Evolutionary conservation across 2,888 invertebrate species (phyloP), one percentile per base, ranked within the genome.

Genomic region (Ormia ochracea): DNA sequence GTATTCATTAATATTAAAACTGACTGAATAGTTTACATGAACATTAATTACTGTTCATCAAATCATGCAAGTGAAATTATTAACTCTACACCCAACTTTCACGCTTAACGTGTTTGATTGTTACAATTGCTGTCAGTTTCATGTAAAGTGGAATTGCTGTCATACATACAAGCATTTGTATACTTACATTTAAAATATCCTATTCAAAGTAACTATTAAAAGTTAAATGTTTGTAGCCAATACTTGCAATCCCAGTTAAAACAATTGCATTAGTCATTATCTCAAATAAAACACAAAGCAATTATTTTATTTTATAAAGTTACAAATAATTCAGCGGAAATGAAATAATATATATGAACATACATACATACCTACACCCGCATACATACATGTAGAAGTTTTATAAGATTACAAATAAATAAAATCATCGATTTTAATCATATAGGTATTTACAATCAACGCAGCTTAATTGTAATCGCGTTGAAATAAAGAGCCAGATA

Each of bases 81-180:
- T 45, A 61, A 63, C 68, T 75, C 41, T 45, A 76, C 75, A 65
- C 75, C 75, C 38, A 79, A 61, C 75, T 66, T 79, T 79, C 70
- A 79, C 79, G 61, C 79, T 65, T 54, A 70, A 54, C 52, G 43
- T 70, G 69, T 70, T 69, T 41, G 28, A 33, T 43, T 78, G 77
- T 50, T 73, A 63, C 50, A 61, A 58, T 77, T 73, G 61, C 56
- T 59, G 26, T 43, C 31, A 6, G 14, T 59, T 7, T 45, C 58
- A 41, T 56, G 50, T 63, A 56, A 58, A 26, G 52, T 33, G 38
- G 28, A 70, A 50, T 58, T 72, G n/a, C 3, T 54, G 3, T n/a
- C 19, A 28, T 28, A 23, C n/a, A 50, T 10, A 38, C 19, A 19
- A 19, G n/a, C 41, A 28, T 21, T 23, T 28, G 6, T 28, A 43